Evolutionary conservation across 2,797 vertebrate species (phyloP).

Genomic region (Morelia viridis): DNA sequence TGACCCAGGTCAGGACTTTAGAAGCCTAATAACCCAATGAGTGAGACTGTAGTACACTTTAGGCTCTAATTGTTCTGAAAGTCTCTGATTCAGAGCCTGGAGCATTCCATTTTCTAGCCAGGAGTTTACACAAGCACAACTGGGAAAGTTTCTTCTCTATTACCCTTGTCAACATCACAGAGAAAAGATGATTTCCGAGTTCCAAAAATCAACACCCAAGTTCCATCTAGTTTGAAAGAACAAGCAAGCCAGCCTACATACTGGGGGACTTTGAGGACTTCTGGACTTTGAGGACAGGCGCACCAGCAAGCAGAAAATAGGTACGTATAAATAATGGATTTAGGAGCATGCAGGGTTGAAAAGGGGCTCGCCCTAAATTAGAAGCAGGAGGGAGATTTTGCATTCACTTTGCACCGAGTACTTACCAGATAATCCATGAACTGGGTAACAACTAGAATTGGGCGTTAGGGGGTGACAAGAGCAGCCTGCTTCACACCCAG

Average conservation of each 20-base stretch:
- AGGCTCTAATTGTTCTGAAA: slow-evolving; percentile 58
- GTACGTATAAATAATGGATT: background rate
- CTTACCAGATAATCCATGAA: slow-evolving; percentile 75
- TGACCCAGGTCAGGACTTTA: slow-evolving; percentile 69
- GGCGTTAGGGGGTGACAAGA: background rate
- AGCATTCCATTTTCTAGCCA: background rate
- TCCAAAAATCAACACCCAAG: background rate
- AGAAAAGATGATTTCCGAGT: background rate
- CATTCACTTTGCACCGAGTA: background rate
- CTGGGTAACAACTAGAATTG: slow-evolving; percentile 22
- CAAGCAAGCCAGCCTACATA: background rate
- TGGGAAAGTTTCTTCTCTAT: background rate
- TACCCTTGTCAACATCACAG: background rate
- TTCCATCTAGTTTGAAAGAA: background rate
- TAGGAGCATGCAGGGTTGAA: background rate
- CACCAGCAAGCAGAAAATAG: background rate
- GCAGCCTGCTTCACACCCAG: background rate
- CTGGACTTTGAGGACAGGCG: background rate
- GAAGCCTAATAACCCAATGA: slow-evolving; percentile 75
- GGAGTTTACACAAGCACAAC: background rate
- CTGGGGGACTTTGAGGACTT: background rate
- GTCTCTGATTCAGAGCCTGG: slow-evolving; percentile 15
- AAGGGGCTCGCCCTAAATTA: background rate
- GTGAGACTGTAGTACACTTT: slow-evolving; percentile 50
- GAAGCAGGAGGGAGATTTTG: background rate